A percentile compares a stretch with the other conserved stretches of the same genome.
Evolutionary conservation across 2,797 vertebrate genomes (phyloP).

Genomic region (Brachyalestes nurse): DNA sequence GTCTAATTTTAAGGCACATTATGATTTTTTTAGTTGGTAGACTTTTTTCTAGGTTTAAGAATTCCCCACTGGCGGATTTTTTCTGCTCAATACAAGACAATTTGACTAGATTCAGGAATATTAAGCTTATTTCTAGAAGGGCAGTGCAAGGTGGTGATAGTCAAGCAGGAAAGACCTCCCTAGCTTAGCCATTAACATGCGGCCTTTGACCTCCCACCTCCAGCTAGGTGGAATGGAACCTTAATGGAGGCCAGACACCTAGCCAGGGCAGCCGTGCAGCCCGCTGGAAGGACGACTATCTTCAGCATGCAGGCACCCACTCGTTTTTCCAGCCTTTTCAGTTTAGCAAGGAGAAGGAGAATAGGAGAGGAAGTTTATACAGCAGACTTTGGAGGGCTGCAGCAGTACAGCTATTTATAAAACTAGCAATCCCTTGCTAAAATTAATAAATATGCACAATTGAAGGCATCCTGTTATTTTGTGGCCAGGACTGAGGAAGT

Average conservation of each 20-base stretch:
- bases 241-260: constrained; percentile 76
- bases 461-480: constrained; percentile 87
- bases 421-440: constrained; percentile 71
- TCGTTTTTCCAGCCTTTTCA: constrained; percentile 29
- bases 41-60: no score
- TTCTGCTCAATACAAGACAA: no score
- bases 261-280: constrained; percentile 17
- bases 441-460: constrained; percentile 86
- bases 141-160: constrained; percentile 58
- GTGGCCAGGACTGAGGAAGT: constrained; percentile 80
- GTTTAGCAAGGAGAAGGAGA: constrained; percentile 53
- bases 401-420: constrained; percentile 78
- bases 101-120: no score
- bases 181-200: constrained; percentile 75
- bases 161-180: constrained; percentile 75
- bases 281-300: constrained; percentile 26
- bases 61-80: no score
- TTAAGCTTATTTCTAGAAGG: no score
- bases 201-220: constrained; percentile 70
- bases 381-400: constrained; percentile 68
- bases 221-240: constrained; percentile 64
- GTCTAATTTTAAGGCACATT: no score
- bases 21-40: no score
- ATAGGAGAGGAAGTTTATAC: constrained; percentile 77
- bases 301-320: constrained; percentile 25